Evolutionary conservation across 2,797 vertebrate species (phyloP), one percentile per base, ranked within the genome.

Genomic region (Benthosema pterotum): DNA sequence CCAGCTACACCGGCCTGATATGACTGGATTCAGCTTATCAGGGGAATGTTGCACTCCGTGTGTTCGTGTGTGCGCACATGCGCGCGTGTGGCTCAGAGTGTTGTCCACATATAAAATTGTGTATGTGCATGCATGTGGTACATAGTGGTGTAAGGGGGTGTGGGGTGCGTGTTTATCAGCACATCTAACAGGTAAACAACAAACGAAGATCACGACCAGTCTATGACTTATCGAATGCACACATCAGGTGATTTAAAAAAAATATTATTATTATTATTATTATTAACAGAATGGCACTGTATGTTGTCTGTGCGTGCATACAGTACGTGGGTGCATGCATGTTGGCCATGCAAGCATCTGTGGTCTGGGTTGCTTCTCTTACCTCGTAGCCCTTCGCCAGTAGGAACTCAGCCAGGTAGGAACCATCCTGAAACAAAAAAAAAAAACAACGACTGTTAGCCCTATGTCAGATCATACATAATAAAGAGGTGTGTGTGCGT

Each of bases 321-420:
- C n/a, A n/a, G n/a, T n/a, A 42, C 1, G 43, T 19, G 83, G 65
- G 78, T 86, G 82, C 81, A 82, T 90, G 86, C 87, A 87, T 89
- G 91, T 94, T 92, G 92, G 90, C 82, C 69, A 42, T 38, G 32
- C 32, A 38, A 38, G 32, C 32, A 9, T 38, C 28, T 32, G 28
- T 32, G 11, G 12, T 52, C 65, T 89, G 88, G 86, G 89, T 90
- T 66, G 83, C 55, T 38, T 86, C 72, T 87, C 95, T 94, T 87
- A 99, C 98, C 96, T 98, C 91, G 0, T 99, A 99, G 82, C 97
- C 96, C 90, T 98, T 99, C 79, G 93, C 90, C 75, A 99, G 81
- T 75, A 99, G 95, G 91, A 98, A 97, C 89, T 99, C 98, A 0
- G 98, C 97, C 94, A 99, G 93, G 89, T 99, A 99, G 11, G 98